Evolutionary conservation across 2,888 invertebrate species (phyloP), one percentile per base, ranked within the genome.

Genomic region (Pristionchus arcanus): DNA sequence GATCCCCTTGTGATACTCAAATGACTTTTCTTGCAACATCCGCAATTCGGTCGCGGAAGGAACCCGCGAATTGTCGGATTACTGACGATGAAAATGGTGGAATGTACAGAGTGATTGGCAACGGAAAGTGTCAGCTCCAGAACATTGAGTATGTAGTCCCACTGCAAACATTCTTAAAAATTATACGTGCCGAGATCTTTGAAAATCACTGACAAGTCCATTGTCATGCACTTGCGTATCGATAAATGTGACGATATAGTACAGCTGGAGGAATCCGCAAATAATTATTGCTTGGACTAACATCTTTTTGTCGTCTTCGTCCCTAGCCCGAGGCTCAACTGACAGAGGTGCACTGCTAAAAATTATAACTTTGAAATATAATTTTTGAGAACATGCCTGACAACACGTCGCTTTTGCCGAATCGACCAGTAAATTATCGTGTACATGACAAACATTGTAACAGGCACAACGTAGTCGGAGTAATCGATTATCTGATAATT

Each of bases 41-140:
- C n/a, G 5, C 9, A n/a, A 28, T 28, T 31, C 15, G 31, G 15
- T 31, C 68, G 25, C 11, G 74, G 74, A 4, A 77, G 37, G 42
- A 77, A 77, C 3, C 74, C 42, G 31, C 74, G 74, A 77, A 77
- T 77, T 4, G 74, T 77, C 4, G 37, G 37, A 42, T 77, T 77
- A 19, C 21, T 42, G 25, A 77, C 7, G 42, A 77, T 37, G 74
- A 77, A 77, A 37, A 77, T 77, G 42, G 74, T 21, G 25, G 74
- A 77, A 21, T 77, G 74, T 7, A 77, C n/a, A 9, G 74, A 77
- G 42, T 77, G 74, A 77, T 77, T 77, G 4, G 42, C 28, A 16
- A 77, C 74, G 42, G 74, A 77, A 19, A 77, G 74, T 1, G n/a
- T 77, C 2, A 77, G 42, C 42, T 42, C 7, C 19, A n/a, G 19